A percentile compares a stretch with the other conserved stretches of the same genome.
phyloP scores from a whole-genome alignment of 2,888 invertebrate species.

The Peribatodes rhomboidaria region DNA sequence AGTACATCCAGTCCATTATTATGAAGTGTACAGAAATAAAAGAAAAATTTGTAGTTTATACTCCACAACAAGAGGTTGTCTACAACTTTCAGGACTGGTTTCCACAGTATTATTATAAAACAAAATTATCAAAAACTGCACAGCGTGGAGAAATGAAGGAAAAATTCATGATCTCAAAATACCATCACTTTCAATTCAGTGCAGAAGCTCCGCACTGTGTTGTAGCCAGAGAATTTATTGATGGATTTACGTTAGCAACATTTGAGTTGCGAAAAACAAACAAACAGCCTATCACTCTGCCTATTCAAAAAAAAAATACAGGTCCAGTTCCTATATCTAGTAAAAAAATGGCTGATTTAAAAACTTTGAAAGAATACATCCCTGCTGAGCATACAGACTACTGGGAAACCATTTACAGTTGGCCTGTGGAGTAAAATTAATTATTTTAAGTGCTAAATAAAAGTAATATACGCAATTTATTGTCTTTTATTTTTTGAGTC shows the following conservation, averaged over 20 bases:
- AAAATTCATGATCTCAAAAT: slow-evolving; percentile 14
- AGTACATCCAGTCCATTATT: too few relatives aligned
- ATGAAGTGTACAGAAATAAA: too few relatives aligned
- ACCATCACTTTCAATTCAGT: slow-evolving; percentile 17
- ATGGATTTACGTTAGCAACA: slow-evolving; percentile 18
- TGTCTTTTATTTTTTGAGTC: slow-evolving; percentile 20
- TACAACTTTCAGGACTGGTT: slow-evolving; percentile 15
- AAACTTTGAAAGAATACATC: slow-evolving; percentile 27
- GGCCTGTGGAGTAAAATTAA: slow-evolving; percentile 7
- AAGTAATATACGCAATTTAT: slow-evolving; percentile 14
- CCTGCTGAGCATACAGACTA: slow-evolving; percentile 22
- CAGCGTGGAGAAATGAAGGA: slow-evolving; percentile 16
- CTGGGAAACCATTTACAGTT: slow-evolving; percentile 21
- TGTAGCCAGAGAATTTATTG: slow-evolving; percentile 12
- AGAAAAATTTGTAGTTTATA: too few relatives aligned
- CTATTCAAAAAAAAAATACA: slow-evolving; percentile 19
- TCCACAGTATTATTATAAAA: slow-evolving; percentile 18
- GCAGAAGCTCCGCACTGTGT: not conserved
- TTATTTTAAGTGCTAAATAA: slow-evolving; percentile 18
- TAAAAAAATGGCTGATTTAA: slow-evolving; percentile 24
- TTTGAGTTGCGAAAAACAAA: slow-evolving; percentile 23
- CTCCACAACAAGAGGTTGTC: not conserved
- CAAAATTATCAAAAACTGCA: slow-evolving; percentile 13
- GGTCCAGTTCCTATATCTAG: slow-evolving; percentile 22
- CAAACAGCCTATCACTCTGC: slow-evolving; percentile 16